Evolutionary conservation across 2,113 vertebrate species (phyloP).

Genomic region (Silurus glanis): DNA sequence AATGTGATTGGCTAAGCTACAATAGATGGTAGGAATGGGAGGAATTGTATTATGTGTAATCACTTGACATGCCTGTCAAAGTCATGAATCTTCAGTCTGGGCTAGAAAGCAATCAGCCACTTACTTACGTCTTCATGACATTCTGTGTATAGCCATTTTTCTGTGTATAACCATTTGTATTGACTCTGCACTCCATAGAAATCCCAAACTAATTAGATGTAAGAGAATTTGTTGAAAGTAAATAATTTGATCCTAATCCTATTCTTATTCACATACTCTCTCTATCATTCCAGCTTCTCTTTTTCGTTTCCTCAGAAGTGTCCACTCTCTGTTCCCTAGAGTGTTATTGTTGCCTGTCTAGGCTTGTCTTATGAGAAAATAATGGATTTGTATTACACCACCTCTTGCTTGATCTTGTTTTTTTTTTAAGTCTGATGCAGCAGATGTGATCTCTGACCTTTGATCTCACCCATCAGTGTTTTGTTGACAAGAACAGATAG

Average conservation of each 20-base stretch:
- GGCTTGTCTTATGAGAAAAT: constrained; percentile 34
- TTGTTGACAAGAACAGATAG: not conserved
- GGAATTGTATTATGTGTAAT: not conserved
- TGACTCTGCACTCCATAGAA: not conserved
- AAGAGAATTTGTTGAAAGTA: not conserved
- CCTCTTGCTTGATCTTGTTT: constrained; percentile 22
- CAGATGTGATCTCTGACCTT: constrained; percentile 37
- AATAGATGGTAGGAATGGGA: not conserved
- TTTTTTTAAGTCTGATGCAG: constrained; percentile 16
- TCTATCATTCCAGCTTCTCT: not conserved
- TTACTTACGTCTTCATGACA: too few relatives aligned
- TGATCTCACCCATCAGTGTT: not conserved
- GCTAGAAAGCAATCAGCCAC: too few relatives aligned
- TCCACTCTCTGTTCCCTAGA: not conserved
- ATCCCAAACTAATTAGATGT: not conserved
- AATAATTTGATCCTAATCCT: not conserved
- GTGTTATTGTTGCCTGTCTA: constrained; percentile 7
- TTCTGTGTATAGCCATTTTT: not conserved
- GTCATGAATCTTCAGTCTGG: too few relatives aligned
- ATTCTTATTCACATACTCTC: not conserved
- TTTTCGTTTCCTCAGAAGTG: not conserved
- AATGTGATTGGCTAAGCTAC: too few relatives aligned
- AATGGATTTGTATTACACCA: constrained; percentile 40
- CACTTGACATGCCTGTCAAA: too few relatives aligned
- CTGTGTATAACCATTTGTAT: not conserved